Percentiles rank a stretch among this genome's conserved stretches.
phyloP scores from a whole-genome alignment of 92 coral and sea anemone species.

The Montipora capitata region DNA sequence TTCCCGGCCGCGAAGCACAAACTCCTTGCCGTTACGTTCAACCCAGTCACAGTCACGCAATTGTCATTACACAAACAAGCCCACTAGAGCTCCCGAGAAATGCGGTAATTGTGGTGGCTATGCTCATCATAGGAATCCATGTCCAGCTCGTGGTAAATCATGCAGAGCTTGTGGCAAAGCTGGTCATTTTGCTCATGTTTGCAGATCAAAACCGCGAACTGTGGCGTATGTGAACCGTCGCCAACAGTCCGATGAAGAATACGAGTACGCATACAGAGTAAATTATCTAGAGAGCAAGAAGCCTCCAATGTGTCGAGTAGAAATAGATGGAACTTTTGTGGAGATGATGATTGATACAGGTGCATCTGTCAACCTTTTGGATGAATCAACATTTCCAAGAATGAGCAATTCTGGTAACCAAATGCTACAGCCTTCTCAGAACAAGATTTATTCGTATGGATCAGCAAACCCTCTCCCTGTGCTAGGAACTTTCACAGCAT shows the following conservation, averaged over 20 bases:
- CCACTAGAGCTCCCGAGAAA: neutral
- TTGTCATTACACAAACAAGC: neutral
- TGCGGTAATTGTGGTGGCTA: too few relatives aligned
- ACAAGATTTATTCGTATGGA: constrained; percentile 45
- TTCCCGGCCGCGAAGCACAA: neutral
- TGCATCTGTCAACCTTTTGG: too few relatives aligned
- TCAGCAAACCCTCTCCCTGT: constrained; percentile 62
- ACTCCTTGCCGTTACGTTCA: neutral
- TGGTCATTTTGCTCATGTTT: constrained; percentile 59
- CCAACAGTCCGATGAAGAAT: neutral
- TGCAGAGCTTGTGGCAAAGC: constrained; percentile 72
- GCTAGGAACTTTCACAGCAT: constrained; percentile 56
- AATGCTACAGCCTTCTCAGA: too few relatives aligned
- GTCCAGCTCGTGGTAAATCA: constrained; percentile 56
- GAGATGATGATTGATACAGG: too few relatives aligned
- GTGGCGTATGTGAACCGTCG: neutral
- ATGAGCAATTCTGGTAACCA: too few relatives aligned
- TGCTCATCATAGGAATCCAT: too few relatives aligned
- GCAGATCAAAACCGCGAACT: constrained; percentile 29
- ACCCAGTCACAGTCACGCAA: constrained; percentile 4
- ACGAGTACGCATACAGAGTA: neutral
- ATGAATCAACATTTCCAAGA: too few relatives aligned
- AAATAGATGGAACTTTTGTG: too few relatives aligned
- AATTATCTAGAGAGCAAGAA: neutral
- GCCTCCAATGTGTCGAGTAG: neutral